Evolutionary conservation across 2,888 invertebrate species (phyloP), one percentile per base, ranked within the genome.

Genomic region (Thereva nobilitata): DNA sequence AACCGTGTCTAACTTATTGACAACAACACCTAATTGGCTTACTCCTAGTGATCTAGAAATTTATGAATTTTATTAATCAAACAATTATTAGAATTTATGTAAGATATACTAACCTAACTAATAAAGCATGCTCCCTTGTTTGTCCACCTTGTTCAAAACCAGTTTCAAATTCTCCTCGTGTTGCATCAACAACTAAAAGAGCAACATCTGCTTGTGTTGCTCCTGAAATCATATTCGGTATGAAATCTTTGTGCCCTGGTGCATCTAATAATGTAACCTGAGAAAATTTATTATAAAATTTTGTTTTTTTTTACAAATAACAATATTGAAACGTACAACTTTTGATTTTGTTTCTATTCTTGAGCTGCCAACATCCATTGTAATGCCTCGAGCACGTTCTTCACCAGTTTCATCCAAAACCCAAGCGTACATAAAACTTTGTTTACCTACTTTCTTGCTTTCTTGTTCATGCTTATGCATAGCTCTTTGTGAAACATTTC

Each of bases 141-240:
- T 99, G 99, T 1, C 99, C 99, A 8, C 98, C 98, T 73, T 90
- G 88, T 75, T 98, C 97, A 81, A 99, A 99, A 1, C 99, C 99
- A 49, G 97, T 95, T 82, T 99, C 99, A 82, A 99, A 99, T 83
- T 99, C 99, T 35, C 99, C 99, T 73, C 91, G 85, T 0, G 92
- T 92, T 0, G 97, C 95, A 84, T 99, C 98, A 0, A 99, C 93
- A 0, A 99, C 98, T 34, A 99, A 82, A 41, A 99, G 83, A 9
- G 97, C 97, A 1, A 95, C 97, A 83, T 99, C 99, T 2, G 99
- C 99, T 81, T 98, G 97, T 0, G 96, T 93, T 2, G 98, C 97
- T 10, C 98, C 98, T 9, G 93, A 93, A 73, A 99, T 99, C 98
- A 99, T 99, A 76, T 99, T 98, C 2, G 99, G 98, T 77, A 99